These are phyloP conservation scores for Dasyornis broadbenti DNA, from an alignment of 2,113 vertebrate genomes.

Conservation along the genomic window DNA sequence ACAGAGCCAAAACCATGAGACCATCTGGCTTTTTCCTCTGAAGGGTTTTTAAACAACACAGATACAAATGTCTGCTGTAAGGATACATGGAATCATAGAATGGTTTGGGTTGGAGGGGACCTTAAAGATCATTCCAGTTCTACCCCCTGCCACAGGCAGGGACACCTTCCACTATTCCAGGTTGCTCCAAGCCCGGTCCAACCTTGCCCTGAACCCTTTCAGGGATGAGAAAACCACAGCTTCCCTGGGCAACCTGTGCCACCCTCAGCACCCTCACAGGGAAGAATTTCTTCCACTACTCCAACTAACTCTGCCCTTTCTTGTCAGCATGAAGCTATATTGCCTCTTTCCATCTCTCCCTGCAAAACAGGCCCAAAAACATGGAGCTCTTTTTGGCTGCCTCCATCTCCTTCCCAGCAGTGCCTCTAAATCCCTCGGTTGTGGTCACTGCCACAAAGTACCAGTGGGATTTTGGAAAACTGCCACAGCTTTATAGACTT, in stretches of 20 bases:
- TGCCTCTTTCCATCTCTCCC: background rate
- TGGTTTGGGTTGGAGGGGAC: background rate
- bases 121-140: background rate
- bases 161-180: background rate
- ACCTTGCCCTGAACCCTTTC: too few species aligned
- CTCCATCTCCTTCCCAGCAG: background rate
- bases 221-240: background rate
- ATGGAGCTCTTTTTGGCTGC: background rate
- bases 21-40: background rate
- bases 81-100: background rate
- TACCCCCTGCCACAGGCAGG: too few species aligned
- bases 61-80: background rate
- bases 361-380: background rate
- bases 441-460: background rate
- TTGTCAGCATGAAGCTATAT: background rate
- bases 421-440: background rate
- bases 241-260: background rate
- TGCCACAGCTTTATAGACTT: background rate
- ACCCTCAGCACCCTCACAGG: background rate
- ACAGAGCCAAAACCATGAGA: background rate
- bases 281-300: background rate
- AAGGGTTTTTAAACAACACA: background rate
- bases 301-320: background rate
- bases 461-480: background rate
- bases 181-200: background rate